A percentile compares a stretch with the other conserved stretches of the same genome.
phyloP scores from a whole-genome alignment of 2,797 vertebrate species.

The Thaleichthys pacificus region DNA sequence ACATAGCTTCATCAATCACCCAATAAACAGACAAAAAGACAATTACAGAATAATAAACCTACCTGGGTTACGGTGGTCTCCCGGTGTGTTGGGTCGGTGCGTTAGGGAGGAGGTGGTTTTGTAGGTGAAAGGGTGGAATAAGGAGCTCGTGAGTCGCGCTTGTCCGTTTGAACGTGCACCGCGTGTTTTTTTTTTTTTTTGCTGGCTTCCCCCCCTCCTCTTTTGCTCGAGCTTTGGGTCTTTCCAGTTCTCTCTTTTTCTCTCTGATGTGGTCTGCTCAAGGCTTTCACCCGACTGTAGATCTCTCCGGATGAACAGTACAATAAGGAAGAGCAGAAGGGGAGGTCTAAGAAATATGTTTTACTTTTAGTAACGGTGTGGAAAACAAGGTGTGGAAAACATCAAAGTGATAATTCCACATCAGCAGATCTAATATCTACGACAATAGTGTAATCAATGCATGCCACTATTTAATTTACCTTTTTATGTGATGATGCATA shows the following conservation, averaged over 20 bases:
- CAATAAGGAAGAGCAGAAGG: neutral
- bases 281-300: neutral
- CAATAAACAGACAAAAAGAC: neutral
- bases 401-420: neutral
- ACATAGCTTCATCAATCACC: too few relatives aligned
- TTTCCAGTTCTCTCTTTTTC: slow-evolving; percentile 17
- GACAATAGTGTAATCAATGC: neutral
- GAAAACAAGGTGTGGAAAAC: neutral
- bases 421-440: neutral
- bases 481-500: neutral
- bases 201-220: neutral
- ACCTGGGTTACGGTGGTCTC: slow-evolving; percentile 36
- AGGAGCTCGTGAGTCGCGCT: slow-evolving; percentile 49
- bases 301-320: slow-evolving; percentile 2
- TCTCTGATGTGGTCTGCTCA: slow-evolving; percentile 10
- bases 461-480: neutral
- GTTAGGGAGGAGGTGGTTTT: neutral
- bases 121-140: neutral
- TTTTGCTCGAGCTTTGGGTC: neutral
- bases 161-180: slow-evolving; percentile 64
- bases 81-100: slow-evolving; percentile 5
- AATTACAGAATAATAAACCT: neutral
- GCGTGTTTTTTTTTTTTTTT: slow-evolving; percentile 41
- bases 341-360: neutral
- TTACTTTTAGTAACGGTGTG: neutral